Conservation (phyloP, 1,140 invertebrate genomes). For the Lordiphosa clarofinis region DNA sequence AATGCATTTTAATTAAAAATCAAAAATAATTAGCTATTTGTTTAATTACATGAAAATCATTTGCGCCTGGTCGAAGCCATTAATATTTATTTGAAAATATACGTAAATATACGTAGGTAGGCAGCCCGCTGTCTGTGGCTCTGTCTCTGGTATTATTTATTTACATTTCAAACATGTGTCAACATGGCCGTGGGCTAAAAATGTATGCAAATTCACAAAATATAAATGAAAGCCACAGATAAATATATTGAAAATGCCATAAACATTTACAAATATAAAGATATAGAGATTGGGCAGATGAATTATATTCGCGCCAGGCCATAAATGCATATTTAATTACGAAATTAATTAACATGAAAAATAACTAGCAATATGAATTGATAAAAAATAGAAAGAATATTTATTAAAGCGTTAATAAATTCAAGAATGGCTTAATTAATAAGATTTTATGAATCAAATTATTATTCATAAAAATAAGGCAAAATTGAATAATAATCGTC, state of each 20-base stretch:
- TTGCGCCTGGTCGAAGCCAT: constrained; percentile 59
- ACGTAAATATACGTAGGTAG: constrained; percentile 1
- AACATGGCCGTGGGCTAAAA: constrained; percentile 65
- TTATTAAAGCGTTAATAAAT: no score
- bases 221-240: constrained; percentile 53
- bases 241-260: constrained; percentile 67
- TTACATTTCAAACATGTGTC: constrained; percentile 77
- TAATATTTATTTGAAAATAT: constrained; percentile 67
- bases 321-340: constrained; percentile 16
- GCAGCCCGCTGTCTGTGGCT: constrained; percentile 1
- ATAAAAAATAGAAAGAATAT: no score
- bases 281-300: constrained; percentile 31
- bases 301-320: constrained; percentile 54
- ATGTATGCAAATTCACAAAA: constrained; percentile 47
- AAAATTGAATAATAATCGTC: no score
- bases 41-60: constrained; percentile 69
- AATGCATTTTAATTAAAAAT: constrained; percentile 62
- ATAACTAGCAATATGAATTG: constrained; percentile 37
- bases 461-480: no score
- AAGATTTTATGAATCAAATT: no score
- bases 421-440: no score
- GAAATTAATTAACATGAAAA: constrained; percentile 76
- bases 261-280: constrained; percentile 32
- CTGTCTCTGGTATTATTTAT: constrained; percentile 64
- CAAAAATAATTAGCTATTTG: constrained; percentile 46